Base-by-base conservation (phyloP, 2,113 vertebrate genomes). In the Prietella phreatophila region DNA sequence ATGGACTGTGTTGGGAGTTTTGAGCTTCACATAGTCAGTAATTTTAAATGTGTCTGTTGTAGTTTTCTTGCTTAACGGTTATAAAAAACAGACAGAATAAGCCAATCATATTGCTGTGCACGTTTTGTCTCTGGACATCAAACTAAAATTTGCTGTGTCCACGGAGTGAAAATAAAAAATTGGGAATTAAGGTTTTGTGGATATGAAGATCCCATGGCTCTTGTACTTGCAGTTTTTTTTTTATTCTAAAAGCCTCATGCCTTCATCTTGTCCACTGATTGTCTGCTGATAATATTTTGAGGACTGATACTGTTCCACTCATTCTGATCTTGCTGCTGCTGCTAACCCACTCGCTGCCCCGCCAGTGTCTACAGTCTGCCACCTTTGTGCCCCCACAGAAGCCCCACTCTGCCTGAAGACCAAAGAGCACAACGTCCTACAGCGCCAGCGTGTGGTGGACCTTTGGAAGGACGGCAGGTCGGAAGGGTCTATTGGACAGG, bases 391-490 rank as follows among this genome's bases (percentile, higher is more conserved):
- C 95, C 93, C 91, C 95, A 93, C 93, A 93, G 92, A 93, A 91
- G 91, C 89, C 94, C 93, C 88, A 83, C 88, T 92, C 89, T 95
- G 94, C 94, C 94, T 95, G 94, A 96, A 96, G 95, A 96, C 95
- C 93, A 96, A 96, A 94, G 95, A 96, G 92, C 95, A 96, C 13
- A 94, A 96, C 83, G 93, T 96, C 92, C 93, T 92, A 90, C 95
- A 96, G 93, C 95, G 95, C 91, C 95, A 96, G 93, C 94, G 95
- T 15, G 95, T 96, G 93, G 95, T 96, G 93, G 95, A 96, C 93
- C 95, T 96, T 78, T 96, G 95, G 95, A 96, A 96, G 91, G 95
- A 96, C 42, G 95, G 95, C 92, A 96, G 95, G 92, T 96, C 95
- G 69, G 95, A 96, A 92, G 95, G 95, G 33, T 93, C 95, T 91